These are phyloP conservation scores for Lagopus muta DNA, from an alignment of 2,113 vertebrate genomes.

Conservation along the genomic window DNA sequence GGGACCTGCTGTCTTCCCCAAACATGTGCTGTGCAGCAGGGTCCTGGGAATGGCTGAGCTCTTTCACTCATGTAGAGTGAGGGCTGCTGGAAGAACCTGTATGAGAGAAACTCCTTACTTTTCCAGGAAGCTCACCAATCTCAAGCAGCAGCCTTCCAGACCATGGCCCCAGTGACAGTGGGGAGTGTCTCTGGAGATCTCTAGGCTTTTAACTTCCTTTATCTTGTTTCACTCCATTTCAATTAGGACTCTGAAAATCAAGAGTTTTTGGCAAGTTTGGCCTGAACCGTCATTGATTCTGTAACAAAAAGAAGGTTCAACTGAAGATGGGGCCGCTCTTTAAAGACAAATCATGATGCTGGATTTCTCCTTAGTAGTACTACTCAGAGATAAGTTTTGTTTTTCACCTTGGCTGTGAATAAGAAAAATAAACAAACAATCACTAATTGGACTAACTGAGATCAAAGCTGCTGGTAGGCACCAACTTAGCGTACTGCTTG, in stretches of 20 bases:
- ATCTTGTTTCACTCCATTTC: neutral
- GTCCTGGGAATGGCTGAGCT: neutral
- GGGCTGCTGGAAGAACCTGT: neutral
- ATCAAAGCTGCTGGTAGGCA: conserved; percentile 53
- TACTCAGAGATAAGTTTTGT: conserved; percentile 54
- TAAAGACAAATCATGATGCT: conserved; percentile 52
- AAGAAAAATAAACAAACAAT: conserved; percentile 49
- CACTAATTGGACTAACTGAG: conserved; percentile 49
- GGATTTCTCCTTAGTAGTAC: conserved; percentile 34
- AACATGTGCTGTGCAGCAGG: neutral
- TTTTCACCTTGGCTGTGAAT: conserved; percentile 55
- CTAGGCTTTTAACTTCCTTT: neutral
- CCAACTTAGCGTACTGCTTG: neutral
- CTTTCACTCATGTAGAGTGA: neutral
- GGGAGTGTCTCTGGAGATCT: neutral
- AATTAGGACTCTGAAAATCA: neutral
- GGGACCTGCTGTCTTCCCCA: neutral
- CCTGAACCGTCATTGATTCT: neutral
- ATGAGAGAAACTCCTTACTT: neutral
- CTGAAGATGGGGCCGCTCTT: conserved; percentile 8
- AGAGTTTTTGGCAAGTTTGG: neutral
- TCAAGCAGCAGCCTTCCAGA: neutral
- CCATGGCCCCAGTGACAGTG: no score
- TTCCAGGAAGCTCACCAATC: neutral
- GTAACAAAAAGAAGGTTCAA: conserved; percentile 19